Evolutionary conservation across 2,888 invertebrate genomes (phyloP).

Genomic region (Aporophyla nigra): DNA sequence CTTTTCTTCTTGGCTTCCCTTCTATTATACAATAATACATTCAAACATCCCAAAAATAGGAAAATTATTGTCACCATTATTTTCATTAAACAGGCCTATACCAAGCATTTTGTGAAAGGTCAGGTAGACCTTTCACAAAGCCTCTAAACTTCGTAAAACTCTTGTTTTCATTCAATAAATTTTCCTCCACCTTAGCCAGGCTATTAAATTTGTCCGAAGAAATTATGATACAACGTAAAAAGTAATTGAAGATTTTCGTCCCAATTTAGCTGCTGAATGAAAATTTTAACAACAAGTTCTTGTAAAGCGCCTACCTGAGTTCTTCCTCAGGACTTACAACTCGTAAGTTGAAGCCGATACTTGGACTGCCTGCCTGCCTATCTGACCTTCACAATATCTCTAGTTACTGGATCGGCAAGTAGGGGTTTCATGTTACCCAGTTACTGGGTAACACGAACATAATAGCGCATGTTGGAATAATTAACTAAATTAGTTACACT

Average conservation of each 20-base stretch:
- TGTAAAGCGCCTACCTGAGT: too few relatives aligned
- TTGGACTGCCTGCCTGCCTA: too few relatives aligned
- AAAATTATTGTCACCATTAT: constrained; percentile 4
- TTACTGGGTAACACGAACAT: too few relatives aligned
- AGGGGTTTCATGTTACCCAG: too few relatives aligned
- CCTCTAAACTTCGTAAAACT: constrained; percentile 24
- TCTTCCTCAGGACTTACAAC: too few relatives aligned
- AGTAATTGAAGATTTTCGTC: constrained; percentile 45
- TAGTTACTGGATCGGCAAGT: too few relatives aligned
- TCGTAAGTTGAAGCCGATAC: too few relatives aligned
- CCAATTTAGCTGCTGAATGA: constrained; percentile 41
- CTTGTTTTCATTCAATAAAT: constrained; percentile 44
- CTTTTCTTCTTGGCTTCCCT: background rate
- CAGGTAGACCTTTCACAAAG: background rate
- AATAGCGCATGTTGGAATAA: background rate
- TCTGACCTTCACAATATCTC: too few relatives aligned
- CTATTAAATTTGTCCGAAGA: constrained; percentile 37
- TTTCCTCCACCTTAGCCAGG: constrained; percentile 13
- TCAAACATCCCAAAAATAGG: background rate
- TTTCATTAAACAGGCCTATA: background rate
- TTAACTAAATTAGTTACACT: background rate
- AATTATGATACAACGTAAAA: constrained; percentile 42
- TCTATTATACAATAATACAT: too few relatives aligned
- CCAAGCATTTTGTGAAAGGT: background rate
- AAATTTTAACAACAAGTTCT: constrained; percentile 35